Evolutionary conservation across 1,140 invertebrate species (phyloP).

Genomic region (Sarcophaga bullata): DNA sequence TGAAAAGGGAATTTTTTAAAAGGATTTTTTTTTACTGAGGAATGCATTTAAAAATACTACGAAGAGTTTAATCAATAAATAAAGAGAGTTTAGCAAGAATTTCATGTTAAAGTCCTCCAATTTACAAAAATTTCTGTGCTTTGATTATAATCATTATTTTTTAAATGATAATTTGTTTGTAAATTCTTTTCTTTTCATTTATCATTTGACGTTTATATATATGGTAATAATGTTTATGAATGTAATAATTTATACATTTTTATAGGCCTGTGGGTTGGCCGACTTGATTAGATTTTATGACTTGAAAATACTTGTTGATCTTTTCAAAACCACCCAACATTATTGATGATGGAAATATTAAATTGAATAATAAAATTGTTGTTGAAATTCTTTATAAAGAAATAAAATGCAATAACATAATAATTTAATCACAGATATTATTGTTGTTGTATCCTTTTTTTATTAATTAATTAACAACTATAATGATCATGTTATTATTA

Average conservation of each 20-base stretch:
- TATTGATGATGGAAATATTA: background rate
- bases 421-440: background rate
- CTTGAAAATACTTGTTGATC: background rate
- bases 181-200: background rate
- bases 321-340: background rate
- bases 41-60: too few species aligned
- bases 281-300: background rate
- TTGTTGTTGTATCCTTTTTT: background rate
- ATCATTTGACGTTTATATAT: background rate
- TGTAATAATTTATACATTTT: background rate
- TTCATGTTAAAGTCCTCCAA: too few species aligned
- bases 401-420: background rate
- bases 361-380: background rate
- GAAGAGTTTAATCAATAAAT: too few species aligned
- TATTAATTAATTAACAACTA: background rate
- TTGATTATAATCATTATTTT: too few species aligned
- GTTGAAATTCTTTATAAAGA: background rate
- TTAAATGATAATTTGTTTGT: too few species aligned
- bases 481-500: background rate
- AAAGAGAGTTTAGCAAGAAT: too few species aligned
- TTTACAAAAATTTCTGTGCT: too few species aligned
- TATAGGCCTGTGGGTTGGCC: conserved; percentile 6
- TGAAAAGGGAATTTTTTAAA: too few species aligned
- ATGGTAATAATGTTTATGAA: background rate
- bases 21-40: too few species aligned